A percentile compares a stretch with the other conserved stretches of the same genome.
These are phyloP conservation scores for Xylocampa areola DNA, from an alignment of 2,888 invertebrate genomes.

Conservation along the genomic window DNA sequence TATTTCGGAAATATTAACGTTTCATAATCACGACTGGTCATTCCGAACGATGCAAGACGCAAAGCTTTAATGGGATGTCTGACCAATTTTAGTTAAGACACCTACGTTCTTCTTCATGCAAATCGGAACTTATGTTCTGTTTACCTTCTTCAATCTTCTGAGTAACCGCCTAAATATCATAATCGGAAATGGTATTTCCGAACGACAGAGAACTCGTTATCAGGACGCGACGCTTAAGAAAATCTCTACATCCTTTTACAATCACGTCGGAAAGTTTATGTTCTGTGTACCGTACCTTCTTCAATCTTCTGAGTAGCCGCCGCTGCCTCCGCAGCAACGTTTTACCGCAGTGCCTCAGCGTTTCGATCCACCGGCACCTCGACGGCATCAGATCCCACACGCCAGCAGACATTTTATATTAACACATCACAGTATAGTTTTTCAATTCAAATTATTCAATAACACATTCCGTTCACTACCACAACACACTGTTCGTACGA, in stretches of 20 bases:
- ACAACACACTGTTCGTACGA: neutral
- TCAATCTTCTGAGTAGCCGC: constrained; percentile 81
- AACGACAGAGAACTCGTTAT: no score
- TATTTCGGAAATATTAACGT: neutral
- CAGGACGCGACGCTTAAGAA: no score
- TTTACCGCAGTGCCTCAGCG: constrained; percentile 85
- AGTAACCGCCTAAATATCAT: no score
- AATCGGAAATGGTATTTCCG: no score
- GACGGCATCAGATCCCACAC: constrained; percentile 85
- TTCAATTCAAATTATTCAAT: constrained; percentile 32
- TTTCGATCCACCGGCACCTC: constrained; percentile 84
- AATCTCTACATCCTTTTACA: no score
- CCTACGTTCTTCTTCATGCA: no score
- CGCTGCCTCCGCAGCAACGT: constrained; percentile 84
- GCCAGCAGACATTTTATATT: constrained; percentile 73
- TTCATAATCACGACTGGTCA: no score
- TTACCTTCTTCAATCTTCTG: constrained; percentile 82
- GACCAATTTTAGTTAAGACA: no score
- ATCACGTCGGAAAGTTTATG: neutral
- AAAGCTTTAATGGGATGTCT: no score
- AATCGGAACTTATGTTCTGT: neutral
- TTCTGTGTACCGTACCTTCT: constrained; percentile 76
- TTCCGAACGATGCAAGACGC: no score
- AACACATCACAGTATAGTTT: constrained; percentile 63
- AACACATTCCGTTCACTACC: constrained; percentile 30